Conservation (phyloP, 2,113 vertebrate species). For the Chloroceryle aenea region DNA sequence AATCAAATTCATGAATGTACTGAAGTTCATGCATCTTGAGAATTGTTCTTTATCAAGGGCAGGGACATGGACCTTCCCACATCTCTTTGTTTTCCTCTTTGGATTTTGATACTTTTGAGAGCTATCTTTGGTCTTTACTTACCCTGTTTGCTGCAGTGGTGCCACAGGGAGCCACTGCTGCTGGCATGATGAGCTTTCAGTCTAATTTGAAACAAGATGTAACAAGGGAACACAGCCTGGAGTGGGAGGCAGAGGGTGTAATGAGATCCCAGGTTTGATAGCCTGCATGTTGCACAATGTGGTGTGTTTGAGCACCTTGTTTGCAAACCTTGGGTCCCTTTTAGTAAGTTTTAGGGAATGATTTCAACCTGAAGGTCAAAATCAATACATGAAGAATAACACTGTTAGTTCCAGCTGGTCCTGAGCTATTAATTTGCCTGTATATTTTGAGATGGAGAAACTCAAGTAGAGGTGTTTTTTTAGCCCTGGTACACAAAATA, state of each 20-base stretch:
- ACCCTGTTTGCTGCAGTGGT: conserved; percentile 11
- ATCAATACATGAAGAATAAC: background rate
- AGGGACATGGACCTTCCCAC: background rate
- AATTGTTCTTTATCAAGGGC: background rate
- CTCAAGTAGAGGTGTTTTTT: background rate
- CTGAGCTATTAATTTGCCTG: background rate
- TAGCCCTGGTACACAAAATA: background rate
- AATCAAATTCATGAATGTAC: background rate
- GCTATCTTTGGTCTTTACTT: conserved; percentile 1
- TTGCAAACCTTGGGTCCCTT: background rate
- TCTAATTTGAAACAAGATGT: conserved; percentile 62
- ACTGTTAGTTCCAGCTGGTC: background rate
- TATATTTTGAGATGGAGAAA: background rate
- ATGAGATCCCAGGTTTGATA: conserved; percentile 44
- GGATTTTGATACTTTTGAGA: background rate
- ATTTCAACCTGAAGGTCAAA: background rate
- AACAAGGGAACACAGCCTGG: background rate
- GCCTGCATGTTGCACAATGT: background rate
- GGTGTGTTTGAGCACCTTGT: background rate
- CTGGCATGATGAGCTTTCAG: background rate
- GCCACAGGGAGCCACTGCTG: background rate
- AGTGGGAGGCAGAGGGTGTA: conserved; percentile 58
- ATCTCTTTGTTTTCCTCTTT: background rate
- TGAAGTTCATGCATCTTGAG: background rate
- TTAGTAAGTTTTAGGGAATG: background rate